Percentiles rank a stretch among this genome's conserved stretches.
These are phyloP conservation scores for Hecatera dysodea DNA, from an alignment of 2,888 invertebrate species.

Conservation along the genomic window DNA sequence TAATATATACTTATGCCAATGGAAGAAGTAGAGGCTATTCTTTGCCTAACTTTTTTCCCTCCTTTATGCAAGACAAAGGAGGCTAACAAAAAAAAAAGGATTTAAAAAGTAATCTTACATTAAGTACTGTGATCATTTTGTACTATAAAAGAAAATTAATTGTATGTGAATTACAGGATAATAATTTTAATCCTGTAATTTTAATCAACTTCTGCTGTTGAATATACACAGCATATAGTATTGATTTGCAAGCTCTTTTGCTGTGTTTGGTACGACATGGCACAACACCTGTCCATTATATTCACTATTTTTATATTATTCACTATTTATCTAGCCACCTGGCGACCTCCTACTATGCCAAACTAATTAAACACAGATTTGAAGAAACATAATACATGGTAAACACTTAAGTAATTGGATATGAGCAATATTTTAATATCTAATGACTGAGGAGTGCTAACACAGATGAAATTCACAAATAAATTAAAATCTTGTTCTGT, in stretches of 20 bases:
- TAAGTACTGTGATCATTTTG: too few relatives aligned
- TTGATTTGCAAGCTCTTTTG: neutral
- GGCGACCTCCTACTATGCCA: conserved; percentile 27
- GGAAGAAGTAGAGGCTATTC: too few relatives aligned
- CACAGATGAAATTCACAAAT: conserved; percentile 31
- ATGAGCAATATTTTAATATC: conserved; percentile 44
- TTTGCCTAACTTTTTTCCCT: too few relatives aligned
- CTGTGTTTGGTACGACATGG: neutral
- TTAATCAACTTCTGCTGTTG: neutral
- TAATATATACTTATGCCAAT: too few relatives aligned
- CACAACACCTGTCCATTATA: neutral
- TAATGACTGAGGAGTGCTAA: conserved; percentile 55
- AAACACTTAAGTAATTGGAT: conserved; percentile 56
- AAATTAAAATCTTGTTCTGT: conserved; percentile 54
- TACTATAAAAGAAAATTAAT: too few relatives aligned
- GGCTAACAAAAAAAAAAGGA: too few relatives aligned
- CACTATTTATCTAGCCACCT: conserved; percentile 37
- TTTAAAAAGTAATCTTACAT: too few relatives aligned
- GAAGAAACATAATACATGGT: conserved; percentile 54
- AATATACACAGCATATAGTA: neutral
- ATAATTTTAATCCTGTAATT: too few relatives aligned
- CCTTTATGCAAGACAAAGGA: too few relatives aligned
- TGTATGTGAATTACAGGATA: too few relatives aligned
- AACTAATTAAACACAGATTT: conserved; percentile 43
- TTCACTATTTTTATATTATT: too few relatives aligned